Conservation (phyloP, 2,888 invertebrate genomes). For the Sesia bembeciformis region DNA sequence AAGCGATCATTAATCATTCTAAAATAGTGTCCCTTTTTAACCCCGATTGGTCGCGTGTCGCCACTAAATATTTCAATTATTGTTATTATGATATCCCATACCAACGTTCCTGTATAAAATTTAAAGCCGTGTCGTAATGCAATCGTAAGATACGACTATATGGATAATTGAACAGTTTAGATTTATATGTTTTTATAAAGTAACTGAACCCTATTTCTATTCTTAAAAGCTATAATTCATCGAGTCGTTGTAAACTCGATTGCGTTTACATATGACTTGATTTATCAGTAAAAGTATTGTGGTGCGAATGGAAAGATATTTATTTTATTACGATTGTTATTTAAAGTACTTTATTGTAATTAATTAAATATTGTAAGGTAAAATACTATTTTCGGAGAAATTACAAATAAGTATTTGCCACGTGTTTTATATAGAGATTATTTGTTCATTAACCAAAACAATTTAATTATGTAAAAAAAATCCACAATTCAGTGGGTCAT, state of each 20-base stretch:
- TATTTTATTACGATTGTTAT: too few relatives aligned
- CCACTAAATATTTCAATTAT: slow-evolving; percentile 58
- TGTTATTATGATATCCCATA: slow-evolving; percentile 43
- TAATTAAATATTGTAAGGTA: too few relatives aligned
- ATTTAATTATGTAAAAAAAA: too few relatives aligned
- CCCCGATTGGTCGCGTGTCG: slow-evolving; percentile 35
- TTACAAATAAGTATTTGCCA: too few relatives aligned
- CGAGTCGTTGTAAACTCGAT: background rate
- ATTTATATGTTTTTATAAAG: slow-evolving; percentile 3
- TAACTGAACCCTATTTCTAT: background rate
- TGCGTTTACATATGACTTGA: background rate
- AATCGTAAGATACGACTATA: slow-evolving; percentile 7
- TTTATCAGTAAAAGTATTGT: background rate
- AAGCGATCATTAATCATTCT: slow-evolving; percentile 14
- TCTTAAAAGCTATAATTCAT: background rate
- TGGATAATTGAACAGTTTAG: slow-evolving; percentile 5
- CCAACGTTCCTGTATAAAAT: slow-evolving; percentile 29
- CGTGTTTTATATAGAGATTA: too few relatives aligned
- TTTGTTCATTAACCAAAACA: too few relatives aligned
- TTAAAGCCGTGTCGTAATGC: slow-evolving; percentile 19
- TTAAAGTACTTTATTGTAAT: too few relatives aligned
- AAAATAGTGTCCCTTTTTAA: slow-evolving; percentile 13
- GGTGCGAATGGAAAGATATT: too few relatives aligned
- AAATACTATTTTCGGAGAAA: too few relatives aligned
- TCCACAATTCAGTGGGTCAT: too few relatives aligned